Evolutionary conservation across 2,797 vertebrate species (phyloP).

Genomic region (Macropus fuliginosus): DNA sequence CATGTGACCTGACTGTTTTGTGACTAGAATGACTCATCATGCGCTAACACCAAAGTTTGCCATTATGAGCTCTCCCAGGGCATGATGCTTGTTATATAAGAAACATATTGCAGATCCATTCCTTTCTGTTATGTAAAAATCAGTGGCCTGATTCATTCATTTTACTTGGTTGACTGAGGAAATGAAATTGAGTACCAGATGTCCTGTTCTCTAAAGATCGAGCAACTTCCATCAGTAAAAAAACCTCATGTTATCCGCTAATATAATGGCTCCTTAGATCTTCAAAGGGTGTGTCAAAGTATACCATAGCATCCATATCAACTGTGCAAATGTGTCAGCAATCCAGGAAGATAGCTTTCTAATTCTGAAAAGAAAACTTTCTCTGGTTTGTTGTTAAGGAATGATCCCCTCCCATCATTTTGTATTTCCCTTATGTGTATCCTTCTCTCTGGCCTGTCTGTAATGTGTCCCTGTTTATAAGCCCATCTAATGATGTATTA

Average conservation of each 20-base stretch:
- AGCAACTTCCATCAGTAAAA: not conserved
- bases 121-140: conserved; percentile 49
- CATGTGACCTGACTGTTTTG: conserved; percentile 42
- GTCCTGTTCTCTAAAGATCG: conserved; percentile 44
- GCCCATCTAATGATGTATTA: not conserved
- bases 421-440: not conserved
- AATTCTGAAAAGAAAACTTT: not conserved
- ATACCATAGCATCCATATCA: not conserved
- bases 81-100: conserved; percentile 54
- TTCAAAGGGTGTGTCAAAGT: not conserved
- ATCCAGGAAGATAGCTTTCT: not conserved
- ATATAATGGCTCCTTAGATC: not conserved
- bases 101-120: conserved; percentile 42
- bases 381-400: not conserved
- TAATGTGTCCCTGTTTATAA: not conserved
- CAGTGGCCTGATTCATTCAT: not conserved
- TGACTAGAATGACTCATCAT: conserved; percentile 42
- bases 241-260: not conserved
- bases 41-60: not conserved
- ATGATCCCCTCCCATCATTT: not conserved
- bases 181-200: conserved; percentile 36
- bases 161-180: conserved; percentile 31
- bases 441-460: not conserved
- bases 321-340: not conserved
- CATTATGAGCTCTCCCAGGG: conserved; percentile 43